Evolutionary conservation across 1,140 invertebrate genomes (phyloP).

Genomic region (Nasonia longicornis): DNA sequence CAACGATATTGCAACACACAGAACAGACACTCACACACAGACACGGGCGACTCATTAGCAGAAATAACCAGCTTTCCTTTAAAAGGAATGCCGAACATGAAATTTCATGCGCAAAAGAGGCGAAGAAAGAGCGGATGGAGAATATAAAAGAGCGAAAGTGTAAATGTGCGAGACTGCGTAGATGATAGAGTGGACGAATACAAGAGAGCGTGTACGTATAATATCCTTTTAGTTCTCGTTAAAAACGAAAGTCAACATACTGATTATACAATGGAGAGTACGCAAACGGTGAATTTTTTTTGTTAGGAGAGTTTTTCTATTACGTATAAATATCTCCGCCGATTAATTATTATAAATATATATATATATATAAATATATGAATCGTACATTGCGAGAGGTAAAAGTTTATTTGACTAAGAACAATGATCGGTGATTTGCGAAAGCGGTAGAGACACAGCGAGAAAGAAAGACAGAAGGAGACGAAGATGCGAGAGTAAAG

Average conservation of each 20-base stretch:
- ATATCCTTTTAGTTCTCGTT: conserved; percentile 27
- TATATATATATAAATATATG: conserved; percentile 15
- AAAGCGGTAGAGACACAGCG: neutral
- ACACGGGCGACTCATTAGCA: neutral
- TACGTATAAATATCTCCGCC: conserved; percentile 34
- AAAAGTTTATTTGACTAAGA: conserved; percentile 33
- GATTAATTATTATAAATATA: conserved; percentile 31
- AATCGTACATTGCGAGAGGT: conserved; percentile 27
- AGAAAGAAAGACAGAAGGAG: neutral
- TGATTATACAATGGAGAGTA: conserved; percentile 9
- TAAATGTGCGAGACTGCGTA: neutral
- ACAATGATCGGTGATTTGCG: neutral
- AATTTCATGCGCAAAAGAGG: neutral
- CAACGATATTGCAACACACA: neutral
- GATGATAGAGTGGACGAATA: neutral
- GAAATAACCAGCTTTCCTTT: neutral
- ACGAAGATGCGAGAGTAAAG: conserved; percentile 1
- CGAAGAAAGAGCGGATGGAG: neutral
- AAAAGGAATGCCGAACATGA: neutral
- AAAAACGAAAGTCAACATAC: conserved; percentile 36
- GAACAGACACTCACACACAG: neutral
- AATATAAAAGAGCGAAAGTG: neutral
- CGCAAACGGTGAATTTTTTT: conserved; percentile 1
- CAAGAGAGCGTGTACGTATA: neutral
- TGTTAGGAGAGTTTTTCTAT: conserved; percentile 41